Evolutionary conservation across 2,113 vertebrate species (phyloP).

Genomic region (Cyrtonyx montezumae): DNA sequence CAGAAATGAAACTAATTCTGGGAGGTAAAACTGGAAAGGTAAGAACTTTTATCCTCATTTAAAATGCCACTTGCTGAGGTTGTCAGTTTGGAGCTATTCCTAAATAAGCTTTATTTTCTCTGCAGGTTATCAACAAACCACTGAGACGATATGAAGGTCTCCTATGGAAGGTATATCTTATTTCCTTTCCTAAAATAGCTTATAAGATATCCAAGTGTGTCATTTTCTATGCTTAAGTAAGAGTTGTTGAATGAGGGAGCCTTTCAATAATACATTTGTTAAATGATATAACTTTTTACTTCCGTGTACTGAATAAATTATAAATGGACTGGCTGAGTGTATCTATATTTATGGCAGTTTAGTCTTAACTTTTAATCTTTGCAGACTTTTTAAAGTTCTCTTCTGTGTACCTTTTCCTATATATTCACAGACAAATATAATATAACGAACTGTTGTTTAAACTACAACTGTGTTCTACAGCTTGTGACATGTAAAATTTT

Average conservation of each 20-base stretch:
- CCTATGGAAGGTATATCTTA: constrained; percentile 88
- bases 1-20: constrained; percentile 86
- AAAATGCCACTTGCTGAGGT: neutral
- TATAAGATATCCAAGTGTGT: neutral
- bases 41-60: constrained; percentile 2
- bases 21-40: constrained; percentile 84
- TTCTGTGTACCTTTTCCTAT: neutral
- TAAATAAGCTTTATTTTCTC: constrained; percentile 12
- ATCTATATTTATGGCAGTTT: neutral
- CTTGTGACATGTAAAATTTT: neutral
- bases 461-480: neutral
- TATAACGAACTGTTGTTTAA: neutral
- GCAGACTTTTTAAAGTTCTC: neutral
- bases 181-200: neutral
- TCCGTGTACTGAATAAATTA: neutral
- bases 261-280: neutral
- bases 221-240: neutral
- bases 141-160: constrained; percentile 86
- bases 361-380: neutral
- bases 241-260: neutral
- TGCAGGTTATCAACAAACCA: constrained; percentile 76
- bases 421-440: neutral
- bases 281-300: neutral
- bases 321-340: neutral
- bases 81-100: neutral